Evolutionary conservation across 2,113 vertebrate genomes (phyloP).

Genomic region (Nothocercus julius): DNA sequence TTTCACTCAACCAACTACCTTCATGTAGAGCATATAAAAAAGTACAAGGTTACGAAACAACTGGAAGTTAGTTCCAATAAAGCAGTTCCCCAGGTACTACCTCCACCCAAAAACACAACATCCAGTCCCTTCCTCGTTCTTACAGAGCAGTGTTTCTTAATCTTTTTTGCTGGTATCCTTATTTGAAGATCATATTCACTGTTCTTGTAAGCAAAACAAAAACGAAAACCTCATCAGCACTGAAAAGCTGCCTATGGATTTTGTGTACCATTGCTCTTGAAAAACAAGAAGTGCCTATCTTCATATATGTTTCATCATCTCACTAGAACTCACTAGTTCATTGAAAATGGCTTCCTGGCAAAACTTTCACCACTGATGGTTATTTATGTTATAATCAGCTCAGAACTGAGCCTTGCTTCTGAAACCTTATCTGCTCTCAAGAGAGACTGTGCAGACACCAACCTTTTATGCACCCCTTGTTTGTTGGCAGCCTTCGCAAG

Average conservation of each 20-base stretch:
- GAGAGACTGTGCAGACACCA: neutral
- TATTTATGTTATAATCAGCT: neutral
- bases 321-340: neutral
- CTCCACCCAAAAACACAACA: neutral
- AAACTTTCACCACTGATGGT: neutral
- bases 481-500: neutral
- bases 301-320: neutral
- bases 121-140: neutral
- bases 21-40: neutral
- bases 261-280: neutral
- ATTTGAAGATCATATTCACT: neutral
- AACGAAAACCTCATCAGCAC: neutral
- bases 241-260: neutral
- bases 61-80: neutral
- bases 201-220: neutral
- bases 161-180: neutral
- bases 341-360: neutral
- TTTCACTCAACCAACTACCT: neutral
- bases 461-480: fast-evolving
- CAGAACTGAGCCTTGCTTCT: neutral
- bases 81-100: neutral
- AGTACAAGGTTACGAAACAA: neutral
- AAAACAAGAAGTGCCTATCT: neutral
- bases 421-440: neutral
- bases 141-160: neutral